These are phyloP conservation scores for Masticophis lateralis DNA, from an alignment of 2,797 vertebrate genomes.

Conservation along the genomic window DNA sequence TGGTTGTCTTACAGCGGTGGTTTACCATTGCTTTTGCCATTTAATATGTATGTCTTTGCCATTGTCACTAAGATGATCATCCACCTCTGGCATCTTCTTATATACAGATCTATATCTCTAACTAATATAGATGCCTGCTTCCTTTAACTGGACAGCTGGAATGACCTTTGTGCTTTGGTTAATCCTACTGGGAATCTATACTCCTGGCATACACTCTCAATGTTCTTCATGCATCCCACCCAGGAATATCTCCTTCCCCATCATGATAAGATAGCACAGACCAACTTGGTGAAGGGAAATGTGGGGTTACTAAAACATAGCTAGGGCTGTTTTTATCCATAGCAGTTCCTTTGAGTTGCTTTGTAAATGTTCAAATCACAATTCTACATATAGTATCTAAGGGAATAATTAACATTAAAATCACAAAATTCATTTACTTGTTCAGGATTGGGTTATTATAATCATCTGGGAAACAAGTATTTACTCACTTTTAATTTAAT, in stretches of 20 bases:
- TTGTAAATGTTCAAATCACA: not conserved
- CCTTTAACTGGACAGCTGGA: not conserved
- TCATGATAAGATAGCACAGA: not conserved
- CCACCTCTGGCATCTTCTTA: not conserved
- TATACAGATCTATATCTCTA: not conserved
- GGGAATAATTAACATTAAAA: not conserved
- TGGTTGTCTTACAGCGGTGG: not conserved
- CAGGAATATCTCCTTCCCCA: not conserved
- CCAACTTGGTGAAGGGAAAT: not conserved
- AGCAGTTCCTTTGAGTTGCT: not conserved
- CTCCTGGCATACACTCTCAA: not conserved
- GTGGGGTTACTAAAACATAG: not conserved
- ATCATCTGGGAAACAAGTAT: not conserved
- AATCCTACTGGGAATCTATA: not conserved
- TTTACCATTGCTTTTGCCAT: not conserved
- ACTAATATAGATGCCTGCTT: not conserved
- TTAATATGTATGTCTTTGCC: not conserved
- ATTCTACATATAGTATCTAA: not conserved
- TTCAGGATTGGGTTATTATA: not conserved
- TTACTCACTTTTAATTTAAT: not conserved
- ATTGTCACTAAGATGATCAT: not conserved
- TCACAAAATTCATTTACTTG: not conserved
- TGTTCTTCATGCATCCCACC: not conserved
- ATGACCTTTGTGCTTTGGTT: not conserved
- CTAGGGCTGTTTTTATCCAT: not conserved